Evolutionary conservation across 2,888 invertebrate species (phyloP).

Genomic region (Abrostola tripartita): DNA sequence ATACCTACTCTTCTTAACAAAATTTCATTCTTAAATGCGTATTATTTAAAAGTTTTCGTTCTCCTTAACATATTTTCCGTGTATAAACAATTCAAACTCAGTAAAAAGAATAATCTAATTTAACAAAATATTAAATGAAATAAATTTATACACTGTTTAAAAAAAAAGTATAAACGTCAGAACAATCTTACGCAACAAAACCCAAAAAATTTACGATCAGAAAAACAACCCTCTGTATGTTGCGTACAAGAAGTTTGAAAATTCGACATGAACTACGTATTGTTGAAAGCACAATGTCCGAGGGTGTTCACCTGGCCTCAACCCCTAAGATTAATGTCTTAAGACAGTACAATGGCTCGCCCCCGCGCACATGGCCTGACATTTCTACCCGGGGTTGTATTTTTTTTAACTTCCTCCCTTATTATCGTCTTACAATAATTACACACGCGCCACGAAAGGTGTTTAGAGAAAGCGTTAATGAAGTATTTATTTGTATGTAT

Average conservation of each 20-base stretch:
- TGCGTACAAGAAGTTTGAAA: constrained; percentile 42
- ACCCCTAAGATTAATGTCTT: constrained; percentile 85
- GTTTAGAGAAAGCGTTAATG: constrained; percentile 83
- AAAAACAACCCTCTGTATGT: constrained; percentile 12
- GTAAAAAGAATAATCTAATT: neutral
- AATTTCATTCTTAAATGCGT: too few species aligned
- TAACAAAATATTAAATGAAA: neutral
- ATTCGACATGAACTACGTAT: constrained; percentile 32
- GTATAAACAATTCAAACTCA: too few species aligned
- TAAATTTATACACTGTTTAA: neutral
- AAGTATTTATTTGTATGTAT: constrained; percentile 67
- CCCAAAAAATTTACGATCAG: constrained; percentile 16
- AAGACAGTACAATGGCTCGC: constrained; percentile 75
- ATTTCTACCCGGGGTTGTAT: constrained; percentile 74
- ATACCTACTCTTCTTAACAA: too few species aligned
- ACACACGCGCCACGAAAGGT: constrained; percentile 84
- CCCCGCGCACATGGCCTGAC: constrained; percentile 84
- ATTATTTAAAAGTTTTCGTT: too few species aligned
- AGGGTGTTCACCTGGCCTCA: constrained; percentile 81
- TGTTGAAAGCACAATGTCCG: constrained; percentile 61
- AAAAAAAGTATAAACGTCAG: too few species aligned
- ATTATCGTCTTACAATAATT: constrained; percentile 75
- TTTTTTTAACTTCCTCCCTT: constrained; percentile 80
- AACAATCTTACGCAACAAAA: constrained; percentile 1
- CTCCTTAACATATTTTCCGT: too few species aligned